These are phyloP conservation scores for Drosophila subsilvestris DNA, from an alignment of 2,888 invertebrate species.

Conservation along the genomic window DNA sequence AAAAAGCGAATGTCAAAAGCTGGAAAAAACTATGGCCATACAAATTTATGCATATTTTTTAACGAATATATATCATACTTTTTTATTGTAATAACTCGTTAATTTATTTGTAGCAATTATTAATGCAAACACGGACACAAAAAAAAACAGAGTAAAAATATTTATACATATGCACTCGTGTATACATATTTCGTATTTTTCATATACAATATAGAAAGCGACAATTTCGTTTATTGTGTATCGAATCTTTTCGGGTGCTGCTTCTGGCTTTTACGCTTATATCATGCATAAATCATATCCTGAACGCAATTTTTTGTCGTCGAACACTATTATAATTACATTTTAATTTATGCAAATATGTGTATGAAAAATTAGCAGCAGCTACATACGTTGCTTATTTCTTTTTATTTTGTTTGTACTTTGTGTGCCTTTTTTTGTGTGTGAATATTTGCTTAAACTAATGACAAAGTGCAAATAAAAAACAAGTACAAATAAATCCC, in stretches of 20 bases:
- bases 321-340: conserved; percentile 75
- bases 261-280: conserved; percentile 56
- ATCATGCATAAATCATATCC: conserved; percentile 75
- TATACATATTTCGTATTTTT: conserved; percentile 38
- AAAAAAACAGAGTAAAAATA: conserved; percentile 1
- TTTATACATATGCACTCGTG: conserved; percentile 29
- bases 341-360: conserved; percentile 78
- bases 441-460: conserved; percentile 59
- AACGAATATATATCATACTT: conserved; percentile 29
- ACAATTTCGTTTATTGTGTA: conserved; percentile 61
- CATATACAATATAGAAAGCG: conserved; percentile 24
- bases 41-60: conserved; percentile 33
- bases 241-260: not conserved
- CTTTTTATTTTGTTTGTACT: not conserved
- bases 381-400: conserved; percentile 24
- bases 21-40: conserved; percentile 15
- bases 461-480: conserved; percentile 56
- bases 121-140: conserved; percentile 65
- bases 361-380: conserved; percentile 65
- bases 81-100: conserved; percentile 65
- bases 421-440: not conserved
- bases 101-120: conserved; percentile 78
- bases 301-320: conserved; percentile 45
- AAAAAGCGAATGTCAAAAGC: conserved; percentile 56
- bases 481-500: conserved; percentile 17